phyloP scores from a whole-genome alignment of 2,888 invertebrate genomes.

The Sialis fuliginosa region DNA sequence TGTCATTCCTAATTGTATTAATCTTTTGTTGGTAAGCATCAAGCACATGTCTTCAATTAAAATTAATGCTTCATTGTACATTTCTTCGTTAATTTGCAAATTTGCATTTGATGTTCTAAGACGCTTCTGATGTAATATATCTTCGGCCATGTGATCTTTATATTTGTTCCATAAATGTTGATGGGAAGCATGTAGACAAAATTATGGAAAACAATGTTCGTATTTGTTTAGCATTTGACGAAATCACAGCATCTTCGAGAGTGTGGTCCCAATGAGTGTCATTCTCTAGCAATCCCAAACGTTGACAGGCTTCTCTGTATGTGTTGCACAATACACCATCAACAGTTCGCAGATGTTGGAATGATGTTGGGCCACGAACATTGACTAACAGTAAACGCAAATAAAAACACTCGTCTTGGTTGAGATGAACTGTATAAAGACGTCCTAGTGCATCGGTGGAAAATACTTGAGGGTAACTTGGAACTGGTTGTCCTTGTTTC shows the following conservation, averaged over 20 bases:
- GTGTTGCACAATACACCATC: conserved; percentile 17
- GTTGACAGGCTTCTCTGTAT: conserved; percentile 17
- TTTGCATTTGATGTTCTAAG: conserved; percentile 1
- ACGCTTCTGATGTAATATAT: conserved; percentile 11
- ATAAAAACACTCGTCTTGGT: conserved; percentile 16
- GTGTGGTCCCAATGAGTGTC: conserved; percentile 12
- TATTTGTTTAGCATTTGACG: conserved; percentile 12
- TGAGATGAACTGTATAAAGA: conserved; percentile 17
- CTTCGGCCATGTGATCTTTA: conserved; percentile 12
- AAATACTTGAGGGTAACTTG: conserved; percentile 9
- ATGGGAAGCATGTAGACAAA: conserved; percentile 13
- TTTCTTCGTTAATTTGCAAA: conserved; percentile 8
- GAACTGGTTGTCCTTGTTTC: conserved; percentile 13
- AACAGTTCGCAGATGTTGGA: conserved; percentile 18
- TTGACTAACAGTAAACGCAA: conserved; percentile 16
- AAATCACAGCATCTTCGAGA: conserved; percentile 11
- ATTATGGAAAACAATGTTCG: conserved; percentile 13
- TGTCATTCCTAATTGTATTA: conserved; percentile 9
- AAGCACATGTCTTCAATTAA: conserved; percentile 18
- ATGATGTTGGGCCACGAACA: conserved; percentile 19
- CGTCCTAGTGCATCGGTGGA: conserved; percentile 13
- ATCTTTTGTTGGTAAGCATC: conserved; percentile 10
- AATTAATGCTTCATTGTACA: conserved; percentile 14
- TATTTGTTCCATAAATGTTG: conserved; percentile 11
- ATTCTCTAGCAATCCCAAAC: conserved; percentile 12